These are phyloP conservation scores for Lycocorax pyrrhopterus DNA, from an alignment of 2,113 vertebrate genomes.

Conservation along the genomic window DNA sequence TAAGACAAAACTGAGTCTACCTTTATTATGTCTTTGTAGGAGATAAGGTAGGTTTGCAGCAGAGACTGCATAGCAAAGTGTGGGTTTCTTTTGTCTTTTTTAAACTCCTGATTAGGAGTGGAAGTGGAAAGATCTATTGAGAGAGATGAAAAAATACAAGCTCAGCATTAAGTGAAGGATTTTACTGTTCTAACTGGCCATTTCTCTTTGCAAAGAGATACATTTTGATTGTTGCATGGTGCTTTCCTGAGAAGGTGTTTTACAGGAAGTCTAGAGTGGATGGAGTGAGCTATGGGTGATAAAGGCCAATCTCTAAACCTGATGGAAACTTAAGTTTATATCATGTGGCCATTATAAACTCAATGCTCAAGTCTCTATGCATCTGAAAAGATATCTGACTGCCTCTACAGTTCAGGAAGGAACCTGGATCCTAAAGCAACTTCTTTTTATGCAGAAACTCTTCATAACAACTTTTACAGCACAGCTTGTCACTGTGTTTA, in stretches of 20 bases:
- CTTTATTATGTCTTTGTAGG: not conserved
- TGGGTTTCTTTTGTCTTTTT: not conserved
- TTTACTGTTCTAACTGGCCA: not conserved
- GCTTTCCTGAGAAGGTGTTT: not conserved
- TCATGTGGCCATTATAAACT: not conserved
- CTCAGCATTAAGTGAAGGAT: not conserved
- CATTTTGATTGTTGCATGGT: not conserved
- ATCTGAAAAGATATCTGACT: not conserved
- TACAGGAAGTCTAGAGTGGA: not conserved
- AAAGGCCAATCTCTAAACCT: not conserved
- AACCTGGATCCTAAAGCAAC: not conserved
- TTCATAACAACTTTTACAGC: not conserved
- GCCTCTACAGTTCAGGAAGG: not conserved
- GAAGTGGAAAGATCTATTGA: not conserved
- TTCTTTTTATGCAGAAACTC: not conserved
- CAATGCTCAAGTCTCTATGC: not conserved
- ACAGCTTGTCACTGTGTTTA: not conserved
- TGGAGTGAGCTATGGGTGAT: fast-evolving
- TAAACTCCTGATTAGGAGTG: not conserved
- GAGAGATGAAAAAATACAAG: not conserved
- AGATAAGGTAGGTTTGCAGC: not conserved
- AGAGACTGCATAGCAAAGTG: not conserved
- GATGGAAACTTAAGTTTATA: not conserved
- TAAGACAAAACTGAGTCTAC: not conserved
- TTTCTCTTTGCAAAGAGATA: not conserved